These are phyloP conservation scores for Psettodes erumei DNA, from an alignment of 2,113 vertebrate species.

Conservation along the genomic window DNA sequence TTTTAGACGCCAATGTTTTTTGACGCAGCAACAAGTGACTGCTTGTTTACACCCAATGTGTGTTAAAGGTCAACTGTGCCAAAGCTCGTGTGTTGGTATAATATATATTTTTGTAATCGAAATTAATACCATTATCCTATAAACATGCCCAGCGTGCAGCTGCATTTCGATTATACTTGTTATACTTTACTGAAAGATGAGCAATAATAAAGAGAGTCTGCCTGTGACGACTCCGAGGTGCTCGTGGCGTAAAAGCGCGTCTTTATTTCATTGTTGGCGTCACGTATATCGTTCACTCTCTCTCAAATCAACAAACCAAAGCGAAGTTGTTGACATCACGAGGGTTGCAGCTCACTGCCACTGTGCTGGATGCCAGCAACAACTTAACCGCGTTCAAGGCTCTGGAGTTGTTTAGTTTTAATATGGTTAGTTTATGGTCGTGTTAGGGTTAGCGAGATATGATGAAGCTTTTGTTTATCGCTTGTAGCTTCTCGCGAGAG, in stretches of 20 bases:
- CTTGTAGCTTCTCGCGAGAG: constrained; percentile 38
- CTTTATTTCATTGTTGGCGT: not conserved
- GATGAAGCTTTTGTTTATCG: not conserved
- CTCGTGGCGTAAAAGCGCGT: no score
- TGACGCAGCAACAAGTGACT: not conserved
- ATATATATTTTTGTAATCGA: not conserved
- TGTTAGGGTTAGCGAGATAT: rapidly evolving
- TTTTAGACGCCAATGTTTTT: not conserved
- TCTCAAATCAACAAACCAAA: not conserved
- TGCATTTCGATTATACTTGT: no score
- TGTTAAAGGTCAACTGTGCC: not conserved
- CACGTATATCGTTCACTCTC: not conserved
- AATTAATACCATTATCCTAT: no score
- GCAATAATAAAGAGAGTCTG: no score
- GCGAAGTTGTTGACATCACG: constrained; percentile 26
- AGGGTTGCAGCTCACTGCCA: not conserved
- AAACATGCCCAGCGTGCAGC: no score
- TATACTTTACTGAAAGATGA: no score
- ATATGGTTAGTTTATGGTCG: not conserved
- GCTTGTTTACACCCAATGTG: not conserved
- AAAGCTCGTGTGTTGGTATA: not conserved
- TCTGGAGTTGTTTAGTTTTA: not conserved
- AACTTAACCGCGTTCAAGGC: not conserved
- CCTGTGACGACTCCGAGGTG: no score
- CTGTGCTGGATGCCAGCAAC: not conserved